Evolutionary conservation across 2,888 invertebrate genomes (phyloP), one percentile per base, ranked within the genome.

Genomic region (Parochlus steinenii): DNA sequence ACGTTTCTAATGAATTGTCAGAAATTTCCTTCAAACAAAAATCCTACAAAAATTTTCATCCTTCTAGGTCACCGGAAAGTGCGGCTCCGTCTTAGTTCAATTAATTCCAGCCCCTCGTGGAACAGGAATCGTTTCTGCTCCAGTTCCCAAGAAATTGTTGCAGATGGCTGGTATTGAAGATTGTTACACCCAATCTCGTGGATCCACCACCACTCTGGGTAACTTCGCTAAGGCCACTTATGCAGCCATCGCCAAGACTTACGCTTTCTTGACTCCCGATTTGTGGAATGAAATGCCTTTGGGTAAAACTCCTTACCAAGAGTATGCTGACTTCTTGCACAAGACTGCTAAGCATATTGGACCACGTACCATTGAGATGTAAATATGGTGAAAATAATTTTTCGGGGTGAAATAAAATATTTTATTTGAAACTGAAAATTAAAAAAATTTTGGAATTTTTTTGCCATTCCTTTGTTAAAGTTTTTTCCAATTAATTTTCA

Each of bases 81-180:
- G 98, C 63, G 98, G 98, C 49, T 95, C 95, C 16, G 97, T 99
- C 20, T 80, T 89, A 20, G 97, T 98, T 49, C 79, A 97, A 52
- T 67, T 99, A 51, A 98, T 98, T 53, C 98, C 98, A 24, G 98
- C 98, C 36, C 98, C 98, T 17, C 83, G 98, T 68, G 98, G 98
- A 71, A 99, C 98, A 42, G 97, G 97, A 41, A 95, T 99, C 60
- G 98, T 99, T 40, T 93, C 93, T 37, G 98, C 98, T 23, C 95
- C 97, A 31, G 97, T 98, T 2, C 97, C 98, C 16, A 99, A 98
- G 69, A 98, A 98, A 60, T 69, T 98, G 41, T 70, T 98, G 46
- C 85, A 82, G 56, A 98, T 98, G 98, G 95, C 97, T 55, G 97
- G 97, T 61, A 95, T 97, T 55, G 92, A 97, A 55, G 98, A 99